Conservation (phyloP, 1,140 invertebrate genomes). For the Armadillidium nasatum region DNA sequence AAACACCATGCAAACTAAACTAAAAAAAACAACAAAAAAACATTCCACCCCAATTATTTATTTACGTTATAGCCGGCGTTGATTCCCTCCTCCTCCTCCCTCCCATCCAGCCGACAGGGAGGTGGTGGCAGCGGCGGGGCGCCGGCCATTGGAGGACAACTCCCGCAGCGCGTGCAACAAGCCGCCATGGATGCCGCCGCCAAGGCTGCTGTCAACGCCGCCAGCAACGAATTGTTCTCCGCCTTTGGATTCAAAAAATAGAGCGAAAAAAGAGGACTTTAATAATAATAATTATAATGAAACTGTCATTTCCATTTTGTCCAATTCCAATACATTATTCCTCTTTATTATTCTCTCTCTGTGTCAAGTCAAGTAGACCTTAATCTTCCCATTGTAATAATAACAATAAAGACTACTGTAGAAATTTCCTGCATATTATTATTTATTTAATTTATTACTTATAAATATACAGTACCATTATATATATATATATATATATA, state of each 20-base stretch:
- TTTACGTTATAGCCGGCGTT: conserved; percentile 36
- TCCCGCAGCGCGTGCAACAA: conserved; percentile 36
- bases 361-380: too few species aligned
- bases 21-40: neutral
- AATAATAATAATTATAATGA: too few species aligned
- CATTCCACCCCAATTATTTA: neutral
- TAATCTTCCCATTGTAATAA: too few species aligned
- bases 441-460: too few species aligned
- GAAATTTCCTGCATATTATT: too few species aligned
- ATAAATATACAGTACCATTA: too few species aligned
- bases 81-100: conserved; percentile 24
- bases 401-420: too few species aligned
- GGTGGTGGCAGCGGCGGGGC: conserved; percentile 20
- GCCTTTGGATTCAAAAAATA: conserved; percentile 42
- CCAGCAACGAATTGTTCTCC: conserved; percentile 40
- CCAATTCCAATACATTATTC: too few species aligned
- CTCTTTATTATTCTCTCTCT: too few species aligned
- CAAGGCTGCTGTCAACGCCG: conserved; percentile 41
- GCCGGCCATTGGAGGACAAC: conserved; percentile 15
- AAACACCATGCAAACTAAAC: too few species aligned
- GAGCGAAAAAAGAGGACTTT: neutral
- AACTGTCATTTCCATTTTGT: too few species aligned
- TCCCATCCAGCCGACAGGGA: conserved; percentile 28
- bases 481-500: too few species aligned
- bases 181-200: conserved; percentile 39